Evolutionary conservation across 2,888 invertebrate genomes (phyloP).

Genomic region (Pachymerium ferrugineum): DNA sequence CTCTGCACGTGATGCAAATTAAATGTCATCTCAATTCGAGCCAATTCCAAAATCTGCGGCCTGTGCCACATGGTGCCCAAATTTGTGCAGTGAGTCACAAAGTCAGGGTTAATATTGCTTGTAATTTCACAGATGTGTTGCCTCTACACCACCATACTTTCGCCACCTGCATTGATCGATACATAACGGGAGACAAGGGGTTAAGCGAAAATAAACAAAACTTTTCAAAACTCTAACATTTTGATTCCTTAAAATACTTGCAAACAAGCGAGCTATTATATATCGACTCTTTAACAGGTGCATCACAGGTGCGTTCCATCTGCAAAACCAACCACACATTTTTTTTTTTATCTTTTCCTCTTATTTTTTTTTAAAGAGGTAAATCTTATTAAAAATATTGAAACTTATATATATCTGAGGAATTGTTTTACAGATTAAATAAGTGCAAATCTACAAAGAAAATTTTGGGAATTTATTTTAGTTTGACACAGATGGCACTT

Average conservation of each 20-base stretch:
- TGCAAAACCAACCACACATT: not conserved
- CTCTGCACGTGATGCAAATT: constrained; percentile 30
- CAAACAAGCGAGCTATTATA: no score
- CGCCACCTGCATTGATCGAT: constrained; percentile 31
- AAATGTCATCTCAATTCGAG: constrained; percentile 31
- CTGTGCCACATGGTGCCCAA: constrained; percentile 10
- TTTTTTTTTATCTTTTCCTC: not conserved
- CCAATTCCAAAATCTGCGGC: constrained; percentile 17
- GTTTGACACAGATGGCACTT: no score
- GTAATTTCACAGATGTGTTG: constrained; percentile 32
- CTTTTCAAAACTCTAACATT: no score
- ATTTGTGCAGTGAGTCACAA: constrained; percentile 33
- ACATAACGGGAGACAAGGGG: not conserved
- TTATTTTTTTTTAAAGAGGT: not conserved
- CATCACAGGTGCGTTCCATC: not conserved
- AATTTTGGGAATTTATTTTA: no score
- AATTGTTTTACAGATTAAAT: no score
- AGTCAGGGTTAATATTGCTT: constrained; percentile 33
- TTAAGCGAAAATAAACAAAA: not conserved
- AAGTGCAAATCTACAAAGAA: no score
- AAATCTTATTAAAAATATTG: no score
- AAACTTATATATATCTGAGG: no score
- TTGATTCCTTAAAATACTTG: no score
- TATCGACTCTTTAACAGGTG: not conserved
- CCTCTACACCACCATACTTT: not conserved